Evolutionary conservation across 2,113 vertebrate genomes (phyloP), one percentile per base, ranked within the genome.

Genomic region (Ia io): DNA sequence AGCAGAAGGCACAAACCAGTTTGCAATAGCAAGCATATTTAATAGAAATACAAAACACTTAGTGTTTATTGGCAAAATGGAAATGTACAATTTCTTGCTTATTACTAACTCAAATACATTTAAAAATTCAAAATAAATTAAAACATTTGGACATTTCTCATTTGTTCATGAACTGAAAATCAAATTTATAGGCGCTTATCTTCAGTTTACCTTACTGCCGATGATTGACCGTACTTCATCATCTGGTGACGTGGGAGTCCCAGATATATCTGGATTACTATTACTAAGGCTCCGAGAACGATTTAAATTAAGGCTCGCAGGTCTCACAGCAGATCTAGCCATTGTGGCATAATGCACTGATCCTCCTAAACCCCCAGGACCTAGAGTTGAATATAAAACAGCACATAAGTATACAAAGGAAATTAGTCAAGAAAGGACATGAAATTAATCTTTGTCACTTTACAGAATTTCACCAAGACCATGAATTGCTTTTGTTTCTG

Each of bases 241-340:
- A 2, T 99, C 99, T 0, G 99, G 99, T 0, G 99, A 99, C 0
- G 99, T 99, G 78, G 99, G 99, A 0, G 99, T 99, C 70, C 99
- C 99, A 0, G 99, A 99, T 94, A 99, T 99, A 95, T 99, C 99
- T 20, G 99, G 99, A 97, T 99, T 99, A 96, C 99, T 99, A 98
- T 99, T 99, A 98, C 99, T 99, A 96, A 99, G 99, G 98, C 99
- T 99, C 87, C 99, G 99, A 2, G 99, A 99, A 96, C 99, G 99
- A 98, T 99, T 99, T 91, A 99, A 97, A 97, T 99, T 99, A 88
- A 99, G 99, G 98, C 99, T 99, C 90, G 99, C 99, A 0, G 99
- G 99, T 96, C 99, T 98, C 86, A 99, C 99, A 25, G 99, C 99
- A 7, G 99, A 99, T 65, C 99, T 98, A 82, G 99, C 99, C 99